Conservation (phyloP, 1,140 invertebrate genomes). For the Apocrypta bakeri region DNA sequence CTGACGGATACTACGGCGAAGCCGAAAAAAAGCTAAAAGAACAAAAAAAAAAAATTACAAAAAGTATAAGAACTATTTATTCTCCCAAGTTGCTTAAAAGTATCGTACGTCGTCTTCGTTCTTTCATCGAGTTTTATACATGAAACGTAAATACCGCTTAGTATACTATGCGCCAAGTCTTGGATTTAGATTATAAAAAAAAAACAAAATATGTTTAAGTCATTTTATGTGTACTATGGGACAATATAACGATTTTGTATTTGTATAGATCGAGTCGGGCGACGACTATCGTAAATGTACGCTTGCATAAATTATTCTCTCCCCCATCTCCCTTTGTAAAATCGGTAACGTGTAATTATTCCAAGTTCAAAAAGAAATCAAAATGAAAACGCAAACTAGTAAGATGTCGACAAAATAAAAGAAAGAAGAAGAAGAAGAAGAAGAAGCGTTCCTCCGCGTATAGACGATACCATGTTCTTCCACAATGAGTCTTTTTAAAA, state of each 20-base stretch:
- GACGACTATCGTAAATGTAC: slow-evolving; percentile 55
- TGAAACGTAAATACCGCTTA: slow-evolving; percentile 58
- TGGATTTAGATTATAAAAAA: slow-evolving; percentile 60
- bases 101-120: slow-evolving; percentile 42
- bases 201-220: slow-evolving; percentile 59
- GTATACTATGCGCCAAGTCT: slow-evolving; percentile 60
- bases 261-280: slow-evolving; percentile 67
- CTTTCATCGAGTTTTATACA: slow-evolving; percentile 61
- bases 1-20: slow-evolving; percentile 6
- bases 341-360: slow-evolving; percentile 30
- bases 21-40: slow-evolving; percentile 14
- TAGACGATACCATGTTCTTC: slow-evolving; percentile 38
- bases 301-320: slow-evolving; percentile 53
- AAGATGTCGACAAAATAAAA: slow-evolving; percentile 7
- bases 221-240: slow-evolving; percentile 67
- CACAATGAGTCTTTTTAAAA: too few species aligned
- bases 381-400: background rate
- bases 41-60: slow-evolving; percentile 16
- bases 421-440: too few species aligned
- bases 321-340: background rate
- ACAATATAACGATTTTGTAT: slow-evolving; percentile 73
- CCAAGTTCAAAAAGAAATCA: background rate
- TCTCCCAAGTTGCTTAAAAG: slow-evolving; percentile 42
- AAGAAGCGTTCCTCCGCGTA: background rate
- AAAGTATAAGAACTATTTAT: slow-evolving; percentile 40